Evolutionary conservation across 37 sponge, comb jelly and placozoan species (phyloP).

Genomic region (Spongilla lacustris): DNA sequence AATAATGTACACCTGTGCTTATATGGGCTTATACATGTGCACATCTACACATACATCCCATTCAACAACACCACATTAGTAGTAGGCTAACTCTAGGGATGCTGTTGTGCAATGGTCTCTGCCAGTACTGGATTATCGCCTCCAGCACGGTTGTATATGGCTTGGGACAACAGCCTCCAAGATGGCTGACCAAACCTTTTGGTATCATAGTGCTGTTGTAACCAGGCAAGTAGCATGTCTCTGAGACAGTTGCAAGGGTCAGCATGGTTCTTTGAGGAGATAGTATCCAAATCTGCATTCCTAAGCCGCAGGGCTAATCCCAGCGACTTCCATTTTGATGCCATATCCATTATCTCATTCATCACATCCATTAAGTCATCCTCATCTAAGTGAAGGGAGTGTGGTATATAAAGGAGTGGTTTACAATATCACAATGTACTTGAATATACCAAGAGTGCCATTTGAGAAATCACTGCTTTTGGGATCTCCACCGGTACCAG

Average conservation of each 20-base stretch:
- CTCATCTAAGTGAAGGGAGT: too few species aligned
- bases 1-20: too few species aligned
- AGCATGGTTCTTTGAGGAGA: background rate
- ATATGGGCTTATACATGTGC: too few species aligned
- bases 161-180: background rate
- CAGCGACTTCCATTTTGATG: background rate
- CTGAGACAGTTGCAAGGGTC: background rate
- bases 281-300: background rate
- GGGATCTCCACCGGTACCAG: too few species aligned
- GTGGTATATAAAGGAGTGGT: too few species aligned
- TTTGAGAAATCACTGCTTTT: too few species aligned
- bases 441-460: too few species aligned
- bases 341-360: background rate
- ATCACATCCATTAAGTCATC: conserved; percentile 1
- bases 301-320: conserved; percentile 1
- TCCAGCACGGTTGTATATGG: background rate
- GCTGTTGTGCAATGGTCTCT: background rate
- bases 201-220: background rate
- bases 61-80: too few species aligned
- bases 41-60: too few species aligned
- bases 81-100: too few species aligned
- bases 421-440: too few species aligned
- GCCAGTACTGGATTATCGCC: background rate
- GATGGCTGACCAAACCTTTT: conserved; percentile 13
- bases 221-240: background rate